These are phyloP conservation scores for Protonibea diacanthus DNA, from an alignment of 2,797 vertebrate species.

Conservation along the genomic window DNA sequence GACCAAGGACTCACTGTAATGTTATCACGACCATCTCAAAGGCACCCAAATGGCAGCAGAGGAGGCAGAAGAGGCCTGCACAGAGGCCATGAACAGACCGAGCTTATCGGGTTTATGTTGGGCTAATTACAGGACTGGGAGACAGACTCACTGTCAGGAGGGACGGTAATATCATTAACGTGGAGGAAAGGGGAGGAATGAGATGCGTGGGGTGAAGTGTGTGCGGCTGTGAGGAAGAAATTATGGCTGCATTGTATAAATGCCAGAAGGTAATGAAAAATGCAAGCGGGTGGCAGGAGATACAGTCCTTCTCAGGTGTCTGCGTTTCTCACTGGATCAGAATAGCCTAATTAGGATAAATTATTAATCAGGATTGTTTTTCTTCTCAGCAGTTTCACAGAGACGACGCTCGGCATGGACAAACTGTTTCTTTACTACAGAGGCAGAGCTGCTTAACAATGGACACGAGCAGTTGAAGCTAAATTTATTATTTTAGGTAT, in stretches of 20 bases:
- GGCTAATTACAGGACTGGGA: slow-evolving; percentile 72
- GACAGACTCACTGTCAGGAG: slow-evolving; percentile 60
- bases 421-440: slow-evolving; percentile 27
- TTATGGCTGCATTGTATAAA: slow-evolving; percentile 58
- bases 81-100: slow-evolving; percentile 42
- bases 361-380: slow-evolving; percentile 72
- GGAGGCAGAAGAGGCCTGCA: slow-evolving; percentile 25
- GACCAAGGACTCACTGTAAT: slow-evolving; percentile 47
- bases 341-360: slow-evolving; percentile 73
- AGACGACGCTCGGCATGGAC: slow-evolving; percentile 4
- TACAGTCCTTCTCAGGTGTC: slow-evolving; percentile 68
- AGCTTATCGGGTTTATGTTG: slow-evolving; percentile 64
- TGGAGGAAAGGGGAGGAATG: slow-evolving; percentile 38
- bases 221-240: slow-evolving; percentile 46
- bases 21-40: slow-evolving; percentile 63
- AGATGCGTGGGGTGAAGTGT: slow-evolving; percentile 46
- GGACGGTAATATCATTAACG: slow-evolving; percentile 63
- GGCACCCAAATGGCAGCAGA: slow-evolving; percentile 54
- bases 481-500: not conserved
- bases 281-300: slow-evolving; percentile 56
- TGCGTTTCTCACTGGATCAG: slow-evolving; percentile 52
- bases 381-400: slow-evolving; percentile 51
- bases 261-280: slow-evolving; percentile 70
- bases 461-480: not conserved
- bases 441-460: slow-evolving; percentile 6